These are phyloP conservation scores for Laticauda laticaudata DNA, from an alignment of 2,113 vertebrate genomes.

Conservation along the genomic window DNA sequence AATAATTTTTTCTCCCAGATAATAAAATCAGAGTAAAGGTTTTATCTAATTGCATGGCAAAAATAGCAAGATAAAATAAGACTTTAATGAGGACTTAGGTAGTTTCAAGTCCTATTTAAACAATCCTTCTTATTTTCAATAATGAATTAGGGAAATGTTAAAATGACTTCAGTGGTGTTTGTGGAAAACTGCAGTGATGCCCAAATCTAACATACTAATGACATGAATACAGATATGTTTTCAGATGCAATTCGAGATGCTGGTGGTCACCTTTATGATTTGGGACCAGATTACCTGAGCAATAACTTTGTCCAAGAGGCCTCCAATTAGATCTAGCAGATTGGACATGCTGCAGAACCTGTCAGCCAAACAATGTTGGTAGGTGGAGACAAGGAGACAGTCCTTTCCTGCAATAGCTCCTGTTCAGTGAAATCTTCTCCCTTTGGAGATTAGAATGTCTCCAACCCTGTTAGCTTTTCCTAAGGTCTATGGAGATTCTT, in stretches of 20 bases:
- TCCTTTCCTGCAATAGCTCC: too few relatives aligned
- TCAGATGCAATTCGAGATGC: not conserved
- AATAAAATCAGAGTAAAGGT: not conserved
- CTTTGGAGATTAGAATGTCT: too few relatives aligned
- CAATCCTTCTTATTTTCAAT: not conserved
- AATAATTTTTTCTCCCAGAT: not conserved
- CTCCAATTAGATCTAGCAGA: not conserved
- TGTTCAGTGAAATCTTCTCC: too few relatives aligned
- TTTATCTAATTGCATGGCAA: not conserved
- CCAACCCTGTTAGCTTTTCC: too few relatives aligned
- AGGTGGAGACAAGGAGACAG: too few relatives aligned
- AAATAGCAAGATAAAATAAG: not conserved
- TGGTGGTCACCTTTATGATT: not conserved
- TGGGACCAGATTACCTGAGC: not conserved
- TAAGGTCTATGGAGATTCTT: too few relatives aligned
- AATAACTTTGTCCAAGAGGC: not conserved
- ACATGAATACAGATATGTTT: not conserved
- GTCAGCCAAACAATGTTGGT: not conserved
- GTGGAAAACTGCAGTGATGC: not conserved
- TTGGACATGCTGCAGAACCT: not conserved
- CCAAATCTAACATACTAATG: not conserved
- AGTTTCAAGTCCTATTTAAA: not conserved
- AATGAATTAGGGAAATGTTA: not conserved
- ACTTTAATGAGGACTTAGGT: not conserved
- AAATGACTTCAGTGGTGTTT: not conserved